phyloP scores from a whole-genome alignment of 2,888 invertebrate species.

The Sthenelais limicola region DNA sequence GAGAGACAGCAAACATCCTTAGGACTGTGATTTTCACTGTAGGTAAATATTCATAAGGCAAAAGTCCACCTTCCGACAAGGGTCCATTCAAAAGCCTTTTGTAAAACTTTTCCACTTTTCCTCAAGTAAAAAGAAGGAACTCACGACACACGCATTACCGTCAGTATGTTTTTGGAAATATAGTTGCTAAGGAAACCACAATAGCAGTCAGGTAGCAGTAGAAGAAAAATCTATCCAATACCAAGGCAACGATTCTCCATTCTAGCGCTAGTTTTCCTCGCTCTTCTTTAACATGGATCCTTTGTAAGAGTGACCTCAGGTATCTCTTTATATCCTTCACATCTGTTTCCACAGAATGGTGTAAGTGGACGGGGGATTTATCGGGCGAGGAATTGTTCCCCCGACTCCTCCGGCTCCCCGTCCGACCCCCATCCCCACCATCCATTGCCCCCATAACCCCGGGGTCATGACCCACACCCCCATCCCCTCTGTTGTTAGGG shows the following conservation, averaged over 20 bases:
- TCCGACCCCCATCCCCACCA: background rate
- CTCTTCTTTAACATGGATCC: conserved; percentile 52
- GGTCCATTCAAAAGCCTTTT: too few relatives aligned
- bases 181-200: conserved; percentile 51
- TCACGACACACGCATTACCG: conserved; percentile 30
- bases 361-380: conserved; percentile 47
- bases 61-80: background rate
- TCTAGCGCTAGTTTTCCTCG: conserved; percentile 50
- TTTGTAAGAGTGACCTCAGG: conserved; percentile 59
- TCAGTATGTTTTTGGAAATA: conserved; percentile 57
- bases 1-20: too few relatives aligned
- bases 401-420: background rate
- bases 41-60: too few relatives aligned
- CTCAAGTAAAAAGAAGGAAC: too few relatives aligned
- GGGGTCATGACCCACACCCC: conserved; percentile 11
- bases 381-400: conserved; percentile 36
- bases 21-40: too few relatives aligned
- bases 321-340: conserved; percentile 64
- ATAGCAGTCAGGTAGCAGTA: conserved; percentile 52
- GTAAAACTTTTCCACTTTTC: too few relatives aligned
- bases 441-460: background rate
- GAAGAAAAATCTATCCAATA: conserved; percentile 54
- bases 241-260: conserved; percentile 54
- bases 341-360: conserved; percentile 61
- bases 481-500: background rate